Evolutionary conservation across 2,888 invertebrate genomes (phyloP), one percentile per base, ranked within the genome.

Genomic region (Coecobrya sp.): DNA sequence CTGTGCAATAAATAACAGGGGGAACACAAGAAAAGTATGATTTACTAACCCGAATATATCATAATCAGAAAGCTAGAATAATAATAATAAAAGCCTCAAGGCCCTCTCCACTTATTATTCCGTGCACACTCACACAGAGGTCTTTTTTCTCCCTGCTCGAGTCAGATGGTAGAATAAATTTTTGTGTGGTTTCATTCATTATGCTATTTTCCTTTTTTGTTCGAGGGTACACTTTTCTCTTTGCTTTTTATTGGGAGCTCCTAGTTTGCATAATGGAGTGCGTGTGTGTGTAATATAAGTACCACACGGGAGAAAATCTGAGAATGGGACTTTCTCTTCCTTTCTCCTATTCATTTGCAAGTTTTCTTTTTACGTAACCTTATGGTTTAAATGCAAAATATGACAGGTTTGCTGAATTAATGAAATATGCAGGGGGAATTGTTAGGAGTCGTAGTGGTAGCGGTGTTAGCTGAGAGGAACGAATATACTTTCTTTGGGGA

Each of bases 1-100:
- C 30, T 68, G 27, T 27, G 62, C 11, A 30, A 36, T 68, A 68
- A 68, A 68, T 68, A 30, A 68, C 3, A 68, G 68, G 62, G 27
- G 62, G 0, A 62, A 27, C 5, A n/a, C 62, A 22, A 62, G 25
- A 62, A 55, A n/a, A 59, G 73, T 73, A 22, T 73, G 73, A 73
- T 73, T 73, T 73, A 73, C 16, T 73, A 8, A n/a, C 73, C 0
- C 42, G 73, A 73, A 73, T 73, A 73, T 45, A 73, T 73, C 68
- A 68, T 68, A 68, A 68, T 68, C 68, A 68, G 30, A n/a, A 52
- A 52, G 11, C 11, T 52, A 52, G 11, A 36, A 7, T 36, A 2
- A 36, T 36, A 36, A 36, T 36, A 36, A 36, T 4, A 36, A 65
- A 13, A n/a, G 68, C 36, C 16, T 68, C 30, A 19, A 36, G 30